phyloP scores from a whole-genome alignment of 1,140 invertebrate species.

The Sycobia sp. region DNA sequence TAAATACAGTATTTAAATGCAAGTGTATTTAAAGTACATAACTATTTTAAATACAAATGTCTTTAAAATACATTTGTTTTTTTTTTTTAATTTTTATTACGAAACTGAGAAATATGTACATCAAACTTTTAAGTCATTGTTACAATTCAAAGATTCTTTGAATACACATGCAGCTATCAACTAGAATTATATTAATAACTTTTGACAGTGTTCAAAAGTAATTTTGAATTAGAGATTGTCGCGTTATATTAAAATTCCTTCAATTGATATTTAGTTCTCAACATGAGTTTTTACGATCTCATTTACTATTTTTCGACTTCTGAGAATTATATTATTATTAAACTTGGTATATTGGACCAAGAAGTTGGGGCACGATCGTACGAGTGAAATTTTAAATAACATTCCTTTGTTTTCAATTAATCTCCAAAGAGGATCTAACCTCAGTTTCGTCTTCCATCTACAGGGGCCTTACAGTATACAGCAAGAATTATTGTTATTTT shows the following conservation, averaged over 20 bases:
- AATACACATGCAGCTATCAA: conserved; percentile 25
- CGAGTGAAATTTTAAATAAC: conserved; percentile 28
- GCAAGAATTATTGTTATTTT: conserved; percentile 16
- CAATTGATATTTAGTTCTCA: conserved; percentile 23
- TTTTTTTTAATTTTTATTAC: conserved; percentile 29
- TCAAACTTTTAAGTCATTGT: conserved; percentile 25
- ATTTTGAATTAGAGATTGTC: conserved; percentile 24
- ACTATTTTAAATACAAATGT: conserved; percentile 37
- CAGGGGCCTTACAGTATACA: conserved; percentile 23
- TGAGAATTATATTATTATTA: conserved; percentile 27
- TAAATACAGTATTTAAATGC: conserved; percentile 36
- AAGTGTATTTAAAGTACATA: conserved; percentile 36
- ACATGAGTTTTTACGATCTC: conserved; percentile 28
- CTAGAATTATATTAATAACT: conserved; percentile 23
- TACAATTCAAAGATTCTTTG: conserved; percentile 12
- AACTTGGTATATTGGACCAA: conserved; percentile 33
- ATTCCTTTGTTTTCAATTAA: conserved; percentile 32
- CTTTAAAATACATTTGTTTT: conserved; percentile 37
- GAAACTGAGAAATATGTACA: conserved; percentile 26
- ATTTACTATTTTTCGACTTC: conserved; percentile 25
- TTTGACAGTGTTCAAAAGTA: conserved; percentile 29
- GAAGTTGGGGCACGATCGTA: conserved; percentile 17
- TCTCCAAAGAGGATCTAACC: conserved; percentile 15
- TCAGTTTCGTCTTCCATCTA: conserved; percentile 31
- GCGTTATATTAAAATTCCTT: conserved; percentile 27